phyloP scores from a whole-genome alignment of 1,140 invertebrate genomes.

The Coboldia fuscipes region DNA sequence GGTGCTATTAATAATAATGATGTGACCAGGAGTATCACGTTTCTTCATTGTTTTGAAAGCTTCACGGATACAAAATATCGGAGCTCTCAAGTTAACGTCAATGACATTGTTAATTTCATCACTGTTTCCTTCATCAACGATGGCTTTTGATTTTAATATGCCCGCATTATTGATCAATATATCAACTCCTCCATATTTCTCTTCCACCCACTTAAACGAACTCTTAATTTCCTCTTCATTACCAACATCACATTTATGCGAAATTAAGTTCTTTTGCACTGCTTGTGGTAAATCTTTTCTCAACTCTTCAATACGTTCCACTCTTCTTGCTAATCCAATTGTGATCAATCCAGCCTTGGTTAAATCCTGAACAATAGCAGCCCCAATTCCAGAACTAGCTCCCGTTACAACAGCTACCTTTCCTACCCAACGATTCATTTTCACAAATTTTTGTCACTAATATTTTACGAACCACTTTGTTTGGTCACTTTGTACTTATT shows the following conservation, averaged over 20 bases:
- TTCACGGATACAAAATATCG: conserved; percentile 35
- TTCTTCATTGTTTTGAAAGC: conserved; percentile 20
- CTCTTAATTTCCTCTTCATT: conserved; percentile 33
- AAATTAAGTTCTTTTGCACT: conserved; percentile 9
- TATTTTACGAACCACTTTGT: too few species aligned
- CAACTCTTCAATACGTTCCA: conserved; percentile 28
- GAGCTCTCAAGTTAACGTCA: conserved; percentile 38
- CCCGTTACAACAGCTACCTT: too few species aligned
- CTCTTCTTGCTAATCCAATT: conserved; percentile 40
- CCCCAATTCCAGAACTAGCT: conserved; percentile 48
- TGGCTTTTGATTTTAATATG: conserved; percentile 5
- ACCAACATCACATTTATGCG: conserved; percentile 38
- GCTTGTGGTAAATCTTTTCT: conserved; percentile 5
- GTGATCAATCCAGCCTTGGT: conserved; percentile 37
- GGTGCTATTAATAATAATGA: conserved; percentile 1
- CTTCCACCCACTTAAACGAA: conserved; percentile 33
- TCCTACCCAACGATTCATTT: too few species aligned
- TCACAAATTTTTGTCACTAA: too few species aligned
- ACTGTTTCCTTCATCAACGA: neutral
- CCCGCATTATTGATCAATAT: conserved; percentile 45
- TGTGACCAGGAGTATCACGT: conserved; percentile 1
- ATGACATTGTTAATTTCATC: conserved; percentile 10
- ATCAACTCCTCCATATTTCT: conserved; percentile 31
- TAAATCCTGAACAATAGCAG: conserved; percentile 26
- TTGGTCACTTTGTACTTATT: too few species aligned